Evolutionary conservation across 2,888 invertebrate species (phyloP).

Genomic region (Mythimna vitellina): DNA sequence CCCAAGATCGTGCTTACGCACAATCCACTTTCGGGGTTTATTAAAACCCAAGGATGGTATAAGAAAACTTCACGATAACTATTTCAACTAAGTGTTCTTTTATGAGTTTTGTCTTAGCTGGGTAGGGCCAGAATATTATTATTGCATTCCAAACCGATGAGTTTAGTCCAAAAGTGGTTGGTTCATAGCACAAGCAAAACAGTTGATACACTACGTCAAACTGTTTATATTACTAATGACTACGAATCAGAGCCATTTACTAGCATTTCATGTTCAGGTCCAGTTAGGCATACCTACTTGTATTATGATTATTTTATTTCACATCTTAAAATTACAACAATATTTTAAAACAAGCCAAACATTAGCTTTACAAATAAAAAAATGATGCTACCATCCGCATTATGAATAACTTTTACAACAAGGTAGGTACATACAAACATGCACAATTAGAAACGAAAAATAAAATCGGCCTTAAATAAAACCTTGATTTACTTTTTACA

Average conservation of each 20-base stretch:
- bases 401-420: conserved; percentile 41
- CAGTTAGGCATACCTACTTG: conserved; percentile 38
- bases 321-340: conserved; percentile 62
- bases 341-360: conserved; percentile 56
- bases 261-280: conserved; percentile 33
- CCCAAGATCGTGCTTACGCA: background rate
- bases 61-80: background rate
- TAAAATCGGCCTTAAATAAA: conserved; percentile 58
- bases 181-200: conserved; percentile 44
- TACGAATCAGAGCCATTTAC: conserved; percentile 39
- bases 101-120: background rate
- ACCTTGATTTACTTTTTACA: conserved; percentile 63
- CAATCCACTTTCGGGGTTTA: background rate
- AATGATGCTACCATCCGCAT: conserved; percentile 48
- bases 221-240: conserved; percentile 34
- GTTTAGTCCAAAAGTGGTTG: conserved; percentile 28
- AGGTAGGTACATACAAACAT: conserved; percentile 56
- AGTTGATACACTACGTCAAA: conserved; percentile 22
- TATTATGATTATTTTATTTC: conserved; percentile 44
- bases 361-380: conserved; percentile 51
- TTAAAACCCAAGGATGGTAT: background rate
- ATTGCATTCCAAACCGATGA: conserved; percentile 39
- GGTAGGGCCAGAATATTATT: background rate
- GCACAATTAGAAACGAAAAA: conserved; percentile 58
- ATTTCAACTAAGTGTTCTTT: background rate